phyloP scores from a whole-genome alignment of 2,797 vertebrate genomes.

The Siniperca scherzeri region DNA sequence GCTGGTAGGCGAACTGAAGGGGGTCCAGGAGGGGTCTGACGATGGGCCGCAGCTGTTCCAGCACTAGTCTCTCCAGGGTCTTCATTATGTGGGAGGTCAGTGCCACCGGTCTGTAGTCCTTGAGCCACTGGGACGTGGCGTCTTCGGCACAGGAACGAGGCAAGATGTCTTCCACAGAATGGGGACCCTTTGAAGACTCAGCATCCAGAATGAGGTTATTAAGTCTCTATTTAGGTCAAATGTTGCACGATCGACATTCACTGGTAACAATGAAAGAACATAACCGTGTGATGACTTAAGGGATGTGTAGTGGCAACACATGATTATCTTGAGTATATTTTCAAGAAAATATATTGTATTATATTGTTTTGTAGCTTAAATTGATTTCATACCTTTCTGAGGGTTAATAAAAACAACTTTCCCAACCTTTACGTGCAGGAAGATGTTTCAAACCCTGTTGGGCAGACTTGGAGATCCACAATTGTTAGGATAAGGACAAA shows the following conservation, averaged over 20 bases:
- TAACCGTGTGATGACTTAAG: neutral
- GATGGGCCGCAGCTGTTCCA: no score
- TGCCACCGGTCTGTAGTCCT: no score
- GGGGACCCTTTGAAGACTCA: no score
- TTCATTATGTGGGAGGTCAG: no score
- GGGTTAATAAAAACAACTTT: neutral
- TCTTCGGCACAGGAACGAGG: no score
- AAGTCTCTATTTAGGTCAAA: constrained; percentile 73
- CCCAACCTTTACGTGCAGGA: neutral
- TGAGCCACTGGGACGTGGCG: no score
- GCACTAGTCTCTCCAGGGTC: no score
- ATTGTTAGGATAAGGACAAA: neutral
- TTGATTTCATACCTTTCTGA: neutral
- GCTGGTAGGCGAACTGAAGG: no score
- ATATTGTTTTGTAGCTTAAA: neutral
- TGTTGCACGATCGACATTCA: constrained; percentile 17
- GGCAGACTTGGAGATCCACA: neutral
- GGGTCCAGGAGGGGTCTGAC: no score
- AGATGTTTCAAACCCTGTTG: neutral
- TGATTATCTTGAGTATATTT: neutral
- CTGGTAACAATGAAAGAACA: constrained; percentile 1
- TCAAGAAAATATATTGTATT: neutral
- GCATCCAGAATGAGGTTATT: constrained; percentile 66
- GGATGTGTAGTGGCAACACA: neutral
- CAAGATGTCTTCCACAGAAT: no score